Base-by-base conservation (phyloP, 1,140 invertebrate species). In the Zaprionus capensis region DNA sequence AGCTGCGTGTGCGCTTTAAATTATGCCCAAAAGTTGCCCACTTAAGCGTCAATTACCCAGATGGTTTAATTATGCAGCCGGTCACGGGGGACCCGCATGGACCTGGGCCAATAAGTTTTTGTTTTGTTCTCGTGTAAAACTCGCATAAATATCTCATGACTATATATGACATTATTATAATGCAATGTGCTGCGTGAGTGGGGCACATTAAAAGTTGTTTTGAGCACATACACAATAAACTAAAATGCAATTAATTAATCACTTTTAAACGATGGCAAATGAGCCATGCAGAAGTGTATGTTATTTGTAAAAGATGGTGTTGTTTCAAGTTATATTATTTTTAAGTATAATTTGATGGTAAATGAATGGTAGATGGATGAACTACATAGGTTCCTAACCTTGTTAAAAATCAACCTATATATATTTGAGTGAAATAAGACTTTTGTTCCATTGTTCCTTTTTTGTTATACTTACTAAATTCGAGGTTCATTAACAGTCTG, bases 21-120 rank as follows among this genome's bases (percentile, higher is more conserved):
- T 90, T 90, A 85, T 88, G 67, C 64, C 80, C 64, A 72, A 88
- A 88, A 90, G 58, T 90, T 90, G 24, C 15, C 76, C 84, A 81
- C 85, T 90, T 82, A 90, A 80, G 78, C 63, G 63, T 76, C 79
- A 90, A 90, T 90, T 90, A 80, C 81, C 85, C 85, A 81, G 79
- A 90, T 81, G 73, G 73, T 81, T 90, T 90, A 90, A 90, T 90
- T 90, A 90, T 85, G 78, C 80, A 53, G 5, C 22, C 49, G 36
- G 71, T 55, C 68, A 73, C 14, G 5, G 22, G 14, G 12, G 67
- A 65, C 82, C 82, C 82, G 82, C 71, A 88, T 81, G 58, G 28
- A 34, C 49, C 49, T 15, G 36, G 36, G 36, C 9, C 26, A 67
- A 57, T 70, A 31, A 34, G 28, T 56, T 22, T 53, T 14, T 58